A percentile compares a stretch with the other conserved stretches of the same genome.
Evolutionary conservation across 1,140 invertebrate species (phyloP).

Genomic region (Drosophila neocordata): DNA sequence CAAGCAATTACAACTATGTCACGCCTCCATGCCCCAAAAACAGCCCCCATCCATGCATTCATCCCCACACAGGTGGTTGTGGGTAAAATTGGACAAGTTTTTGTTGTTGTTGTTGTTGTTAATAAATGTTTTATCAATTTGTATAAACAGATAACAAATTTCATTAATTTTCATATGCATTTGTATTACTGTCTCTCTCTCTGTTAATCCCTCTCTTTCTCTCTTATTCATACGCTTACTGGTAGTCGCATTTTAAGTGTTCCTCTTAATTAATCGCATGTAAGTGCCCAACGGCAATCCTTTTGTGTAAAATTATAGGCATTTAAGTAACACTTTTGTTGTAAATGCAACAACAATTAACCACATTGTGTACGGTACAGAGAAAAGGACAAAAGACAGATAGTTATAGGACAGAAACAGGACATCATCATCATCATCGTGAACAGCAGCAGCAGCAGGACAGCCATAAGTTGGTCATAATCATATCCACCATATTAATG

Average conservation of each 20-base stretch:
- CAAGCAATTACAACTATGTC: conserved; percentile 34
- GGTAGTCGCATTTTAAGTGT: conserved; percentile 22
- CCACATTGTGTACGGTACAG: conserved; percentile 45
- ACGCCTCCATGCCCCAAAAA: too few species aligned
- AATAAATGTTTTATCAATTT: conserved; percentile 33
- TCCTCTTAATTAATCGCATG: conserved; percentile 46
- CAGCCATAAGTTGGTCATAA: not conserved
- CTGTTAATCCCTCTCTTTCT: not conserved
- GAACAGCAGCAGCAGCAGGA: not conserved
- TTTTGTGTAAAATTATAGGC: conserved; percentile 36
- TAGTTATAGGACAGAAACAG: not conserved
- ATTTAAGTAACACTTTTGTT: conserved; percentile 38
- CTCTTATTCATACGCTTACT: not conserved
- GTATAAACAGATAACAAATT: conserved; percentile 24
- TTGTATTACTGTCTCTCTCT: not conserved
- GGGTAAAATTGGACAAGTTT: not conserved
- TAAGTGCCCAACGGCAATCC: conserved; percentile 28
- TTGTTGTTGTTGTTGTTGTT: not conserved
- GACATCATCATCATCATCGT: not conserved
- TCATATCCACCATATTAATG: conserved; percentile 37
- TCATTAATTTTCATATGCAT: conserved; percentile 34
- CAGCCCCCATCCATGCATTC: too few species aligned
- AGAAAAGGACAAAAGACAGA: conserved; percentile 31
- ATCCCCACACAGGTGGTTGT: not conserved
- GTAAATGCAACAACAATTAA: conserved; percentile 64